Conservation (phyloP, 2,797 vertebrate species). For the Babyrousa celebensis region DNA sequence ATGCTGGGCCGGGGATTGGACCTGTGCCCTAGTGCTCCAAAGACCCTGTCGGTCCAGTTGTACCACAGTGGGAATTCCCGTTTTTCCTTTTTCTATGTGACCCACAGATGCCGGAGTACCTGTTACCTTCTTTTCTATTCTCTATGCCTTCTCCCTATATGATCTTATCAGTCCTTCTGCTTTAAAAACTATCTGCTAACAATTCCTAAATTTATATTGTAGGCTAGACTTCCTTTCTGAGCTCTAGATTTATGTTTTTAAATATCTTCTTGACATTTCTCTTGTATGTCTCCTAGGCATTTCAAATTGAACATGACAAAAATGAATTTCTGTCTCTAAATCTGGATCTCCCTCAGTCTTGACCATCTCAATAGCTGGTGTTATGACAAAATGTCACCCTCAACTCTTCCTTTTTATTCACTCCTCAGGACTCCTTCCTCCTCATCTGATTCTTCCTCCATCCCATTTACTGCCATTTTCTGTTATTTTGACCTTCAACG, state of each 20-base stretch:
- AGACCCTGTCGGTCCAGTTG: too few relatives aligned
- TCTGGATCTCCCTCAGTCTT: slow-evolving; percentile 24
- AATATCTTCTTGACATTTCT: slow-evolving; percentile 66
- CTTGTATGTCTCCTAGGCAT: slow-evolving; percentile 45
- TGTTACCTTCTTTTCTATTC: slow-evolving; percentile 5
- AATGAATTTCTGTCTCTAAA: slow-evolving; percentile 58
- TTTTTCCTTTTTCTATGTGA: neutral
- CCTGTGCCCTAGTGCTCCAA: too few relatives aligned
- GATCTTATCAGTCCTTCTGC: neutral
- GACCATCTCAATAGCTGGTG: neutral
- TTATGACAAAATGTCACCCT: neutral
- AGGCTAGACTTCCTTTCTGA: slow-evolving; percentile 57
- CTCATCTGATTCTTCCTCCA: neutral
- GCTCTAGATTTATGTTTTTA: slow-evolving; percentile 68
- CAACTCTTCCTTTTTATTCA: neutral
- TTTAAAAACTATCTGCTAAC: slow-evolving; percentile 71
- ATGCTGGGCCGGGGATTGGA: too few relatives aligned
- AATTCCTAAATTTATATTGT: slow-evolving; percentile 69
- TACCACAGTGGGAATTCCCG: too few relatives aligned
- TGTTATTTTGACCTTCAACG: slow-evolving; percentile 40
- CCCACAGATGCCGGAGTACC: neutral
- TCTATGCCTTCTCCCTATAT: slow-evolving; percentile 19
- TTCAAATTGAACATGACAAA: slow-evolving; percentile 70
- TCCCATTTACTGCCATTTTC: neutral
- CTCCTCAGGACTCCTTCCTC: neutral